Evolutionary conservation across 2,113 vertebrate species (phyloP), one percentile per base, ranked within the genome.

Genomic region (Phyllostomus discolor): DNA sequence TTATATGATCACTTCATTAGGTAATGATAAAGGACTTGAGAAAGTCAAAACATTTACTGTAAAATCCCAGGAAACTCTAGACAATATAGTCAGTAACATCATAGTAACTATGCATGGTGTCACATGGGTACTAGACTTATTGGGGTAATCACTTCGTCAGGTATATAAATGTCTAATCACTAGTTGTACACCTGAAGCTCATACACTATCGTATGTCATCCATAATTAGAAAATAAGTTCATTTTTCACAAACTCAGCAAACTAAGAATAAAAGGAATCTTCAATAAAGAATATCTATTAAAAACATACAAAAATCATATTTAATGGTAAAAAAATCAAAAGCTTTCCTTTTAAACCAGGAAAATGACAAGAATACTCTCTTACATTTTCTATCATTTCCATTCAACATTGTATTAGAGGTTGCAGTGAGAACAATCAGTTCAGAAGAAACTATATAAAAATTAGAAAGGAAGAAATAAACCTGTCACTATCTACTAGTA

Each of bases 381-480:
- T 67, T 43, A 50, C 59, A 80, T 72, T 75, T 62, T 90, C 31
- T 85, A 26, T 64, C 19, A 88, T 87, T 87, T 90, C 59, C 90
- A 17, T 82, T 87, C 26, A 76, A 78, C 17, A 64, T 48, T 54
- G 50, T 72, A 83, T 35, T 72, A 88, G 54, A 79, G 50, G 28
- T 73, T 76, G 9, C 82, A 90, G 52, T 15, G 41, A 82, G n/a
- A 81, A 81, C 11, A 75, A 38, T 80, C 81, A 85, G 20, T 54
- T 52, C 75, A 69, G 46, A 85, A 66, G 43, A 35, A 64, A 69
- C 67, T 69, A 12, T 26, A n/a, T 28, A 78, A 73, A 89, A 89
- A 62, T 41, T 91, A 67, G 59, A 87, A 81, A 91, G 22, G 67
- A 92, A 67, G 64, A 88, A 95, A 64, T 75, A 88, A 59, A 95